Base-by-base conservation (phyloP, 2,888 invertebrate species). In the Idaea straminata region DNA sequence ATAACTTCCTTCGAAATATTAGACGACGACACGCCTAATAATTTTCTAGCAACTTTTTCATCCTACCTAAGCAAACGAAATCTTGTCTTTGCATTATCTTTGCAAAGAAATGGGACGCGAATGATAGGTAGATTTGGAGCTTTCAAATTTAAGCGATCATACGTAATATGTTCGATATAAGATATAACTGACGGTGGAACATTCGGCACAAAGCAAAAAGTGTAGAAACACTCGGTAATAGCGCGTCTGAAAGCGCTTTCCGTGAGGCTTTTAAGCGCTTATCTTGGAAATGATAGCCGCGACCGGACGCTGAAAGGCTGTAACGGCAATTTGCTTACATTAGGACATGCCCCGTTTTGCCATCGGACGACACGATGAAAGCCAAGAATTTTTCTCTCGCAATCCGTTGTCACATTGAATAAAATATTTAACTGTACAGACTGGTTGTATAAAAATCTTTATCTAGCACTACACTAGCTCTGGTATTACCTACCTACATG, bases 301-400 rank as follows among this genome's bases (percentile, higher is more conserved):
- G 85, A 83, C 90, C 89, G 90, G 89, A 88, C 88, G 86, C 81
- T 89, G 91, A 88, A 90, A 91, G 88, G 89, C 88, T 85, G 86
- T 84, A 89, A 89, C 88, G 89, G 89, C 92, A 92, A 92, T 92
- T 92, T 92, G 87, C 92, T 88, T 91, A 89, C 92, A 92, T 92
- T 92, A 92, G 91, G 85, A 88, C 86, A 85, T 85, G 83, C 80
- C 84, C 83, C 84, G 85, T 83, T 88, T 81, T 73, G 75, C 82
- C 83, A 83, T 80, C 75, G 77, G 74, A 72, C 76, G 76, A 73
- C 72, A 68, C 68, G 77, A 80, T 80, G 77, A 82, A 81, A 81
- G 79, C 72, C 64, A 80, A 75, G 74, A 77, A 75, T 79, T 83
- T 82, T 83, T 79, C 77, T 69, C 74, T 70, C 77, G 77, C 77